Conservation (phyloP, 2,113 vertebrate species). For the Notechis scutatus region DNA sequence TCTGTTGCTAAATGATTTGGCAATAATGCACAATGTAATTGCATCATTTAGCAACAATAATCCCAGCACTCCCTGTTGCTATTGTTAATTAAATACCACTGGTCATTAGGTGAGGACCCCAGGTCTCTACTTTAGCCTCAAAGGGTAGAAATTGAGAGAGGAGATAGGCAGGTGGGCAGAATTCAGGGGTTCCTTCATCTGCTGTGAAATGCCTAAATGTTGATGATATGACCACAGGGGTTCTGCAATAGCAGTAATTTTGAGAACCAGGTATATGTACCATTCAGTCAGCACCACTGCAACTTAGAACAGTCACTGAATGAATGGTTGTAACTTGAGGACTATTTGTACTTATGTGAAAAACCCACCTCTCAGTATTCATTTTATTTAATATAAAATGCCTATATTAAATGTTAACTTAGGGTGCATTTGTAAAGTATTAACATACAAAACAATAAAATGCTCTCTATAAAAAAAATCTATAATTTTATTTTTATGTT, state of each 20-base stretch:
- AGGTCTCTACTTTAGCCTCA: not conserved
- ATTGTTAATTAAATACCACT: not conserved
- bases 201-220: not conserved
- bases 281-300: not conserved
- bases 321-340: not conserved
- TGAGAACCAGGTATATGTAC: not conserved
- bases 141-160: not conserved
- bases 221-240: not conserved
- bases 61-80: not conserved
- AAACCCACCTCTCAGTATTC: not conserved
- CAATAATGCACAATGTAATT: not conserved
- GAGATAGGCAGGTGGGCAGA: not conserved
- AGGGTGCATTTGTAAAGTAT: not conserved
- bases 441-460: not conserved
- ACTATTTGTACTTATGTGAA: not conserved
- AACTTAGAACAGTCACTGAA: not conserved
- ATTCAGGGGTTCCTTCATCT: not conserved
- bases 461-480: not conserved
- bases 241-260: not conserved
- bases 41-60: not conserved
- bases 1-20: not conserved
- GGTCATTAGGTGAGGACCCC: not conserved
- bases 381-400: not conserved
- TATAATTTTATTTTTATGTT: slow-evolving; percentile 38
- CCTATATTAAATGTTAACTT: slow-evolving; percentile 22